These are phyloP conservation scores for Brachyopa scutellaris DNA, from an alignment of 2,888 invertebrate species.

Conservation along the genomic window DNA sequence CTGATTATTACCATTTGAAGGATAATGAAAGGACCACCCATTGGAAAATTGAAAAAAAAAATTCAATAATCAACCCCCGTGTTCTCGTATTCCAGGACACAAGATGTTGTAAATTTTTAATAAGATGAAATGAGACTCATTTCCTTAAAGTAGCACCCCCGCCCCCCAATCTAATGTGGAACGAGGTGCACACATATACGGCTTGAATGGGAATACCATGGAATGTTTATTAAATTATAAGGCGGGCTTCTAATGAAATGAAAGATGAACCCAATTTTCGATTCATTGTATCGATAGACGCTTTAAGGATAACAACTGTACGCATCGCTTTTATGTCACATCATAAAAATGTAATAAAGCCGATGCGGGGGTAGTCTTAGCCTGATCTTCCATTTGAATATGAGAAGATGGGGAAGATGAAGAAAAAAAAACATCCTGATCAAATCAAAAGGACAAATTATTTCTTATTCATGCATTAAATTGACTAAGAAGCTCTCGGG, in stretches of 20 bases:
- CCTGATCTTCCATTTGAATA: conserved; percentile 47
- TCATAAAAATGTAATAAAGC: conserved; percentile 69
- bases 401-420: background rate
- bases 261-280: conserved; percentile 64
- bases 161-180: background rate
- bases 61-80: conserved; percentile 66
- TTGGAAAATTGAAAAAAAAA: conserved; percentile 69
- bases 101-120: conserved; percentile 51
- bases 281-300: conserved; percentile 64
- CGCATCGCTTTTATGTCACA: conserved; percentile 53
- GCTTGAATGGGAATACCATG: conserved; percentile 28
- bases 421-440: conserved; percentile 6
- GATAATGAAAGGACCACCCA: conserved; percentile 60
- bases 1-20: conserved; percentile 64
- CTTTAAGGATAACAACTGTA: conserved; percentile 55
- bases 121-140: conserved; percentile 47
- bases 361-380: background rate
- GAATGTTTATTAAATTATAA: conserved; percentile 65
- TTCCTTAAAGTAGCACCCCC: conserved; percentile 2
- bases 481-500: conserved; percentile 74
- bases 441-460: conserved; percentile 75
- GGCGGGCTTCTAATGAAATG: conserved; percentile 56
- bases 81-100: background rate
- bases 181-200: conserved; percentile 51
- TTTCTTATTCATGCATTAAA: conserved; percentile 81